Evolutionary conservation across 2,888 invertebrate genomes (phyloP), one percentile per base, ranked within the genome.

Genomic region (Uloborus plumipes): DNA sequence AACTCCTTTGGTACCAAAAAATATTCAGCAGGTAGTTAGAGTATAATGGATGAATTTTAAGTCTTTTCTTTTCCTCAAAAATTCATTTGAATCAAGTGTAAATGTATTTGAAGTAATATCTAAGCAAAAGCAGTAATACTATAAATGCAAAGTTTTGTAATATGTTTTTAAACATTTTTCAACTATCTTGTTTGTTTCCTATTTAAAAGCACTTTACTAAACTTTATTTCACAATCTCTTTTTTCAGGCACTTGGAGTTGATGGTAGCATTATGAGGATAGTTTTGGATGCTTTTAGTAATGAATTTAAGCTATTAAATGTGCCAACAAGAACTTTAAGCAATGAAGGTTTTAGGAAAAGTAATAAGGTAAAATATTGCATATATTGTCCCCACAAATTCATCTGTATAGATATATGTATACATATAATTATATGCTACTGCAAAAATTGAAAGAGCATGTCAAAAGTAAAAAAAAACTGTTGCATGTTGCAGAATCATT

Each of bases 271-370:
- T 50, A 89, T 92, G 87, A 87, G 90, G 74, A 87, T 91, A 79
- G 90, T 91, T 11, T 86, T 91, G 72, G 90, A 90, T 84, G 89
- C 89, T 84, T 90, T 89, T 86, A 88, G 87, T 79, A 88, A 87
- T 86, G 89, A 89, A 73, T 86, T 87, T 88, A 89, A 88, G 65
- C 86, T 86, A 14, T 86, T 89, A 13, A 74, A 84, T 22, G 85
- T 86, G 51, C 88, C 87, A 13, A 84, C 85, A 20, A 88, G 88
- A 84, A 88, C 89, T 14, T 85, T 89, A 62, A 88, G 88, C 79
- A 86, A 87, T 65, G 89, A 88, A 77, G 89, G 89, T 9, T 89
- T 89, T 87, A 88, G 87, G 85, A 88, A 88, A 78, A 88, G 88
- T 82, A 89, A 89, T 84, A 89, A 89, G 87, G 89, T 89, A 73